A percentile compares a stretch with the other conserved stretches of the same genome.
Conservation (phyloP, 2,797 vertebrate species). For the Leptoclinus maculatus region DNA sequence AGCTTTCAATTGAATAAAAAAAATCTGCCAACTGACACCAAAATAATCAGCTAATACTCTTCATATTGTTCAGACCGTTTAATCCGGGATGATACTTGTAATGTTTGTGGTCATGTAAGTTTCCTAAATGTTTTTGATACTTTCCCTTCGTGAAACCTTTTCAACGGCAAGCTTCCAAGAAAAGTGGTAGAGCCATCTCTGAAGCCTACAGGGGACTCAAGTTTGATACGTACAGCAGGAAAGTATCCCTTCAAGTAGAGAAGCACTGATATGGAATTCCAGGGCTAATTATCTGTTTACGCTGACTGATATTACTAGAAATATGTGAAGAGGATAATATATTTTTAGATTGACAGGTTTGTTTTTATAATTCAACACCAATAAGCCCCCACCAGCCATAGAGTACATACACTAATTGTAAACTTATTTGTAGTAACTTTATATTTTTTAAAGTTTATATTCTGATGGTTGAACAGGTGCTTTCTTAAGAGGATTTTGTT, state of each 20-base stretch:
- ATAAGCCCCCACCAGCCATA: no score
- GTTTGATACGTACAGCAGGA: background rate
- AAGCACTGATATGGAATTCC: background rate
- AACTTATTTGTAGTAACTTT: no score
- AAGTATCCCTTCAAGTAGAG: background rate
- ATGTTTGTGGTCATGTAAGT: background rate
- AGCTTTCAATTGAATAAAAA: no score
- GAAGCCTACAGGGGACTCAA: background rate
- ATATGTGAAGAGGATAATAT: background rate
- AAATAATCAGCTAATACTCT: rapidly evolving
- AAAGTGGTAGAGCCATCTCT: background rate
- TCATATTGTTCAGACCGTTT: background rate
- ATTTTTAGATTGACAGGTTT: background rate
- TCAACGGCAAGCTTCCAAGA: background rate
- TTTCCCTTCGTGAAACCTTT: no score
- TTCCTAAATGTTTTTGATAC: no score
- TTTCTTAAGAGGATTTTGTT: no score
- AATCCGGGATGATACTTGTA: background rate
- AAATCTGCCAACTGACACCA: background rate
- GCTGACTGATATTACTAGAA: background rate
- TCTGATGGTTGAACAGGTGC: no score
- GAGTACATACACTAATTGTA: no score
- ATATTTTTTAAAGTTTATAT: no score
- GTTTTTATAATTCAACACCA: background rate
- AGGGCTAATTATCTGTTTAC: background rate